Base-by-base conservation (phyloP, 2,797 vertebrate genomes). In the Gymnothorax reevesii region DNA sequence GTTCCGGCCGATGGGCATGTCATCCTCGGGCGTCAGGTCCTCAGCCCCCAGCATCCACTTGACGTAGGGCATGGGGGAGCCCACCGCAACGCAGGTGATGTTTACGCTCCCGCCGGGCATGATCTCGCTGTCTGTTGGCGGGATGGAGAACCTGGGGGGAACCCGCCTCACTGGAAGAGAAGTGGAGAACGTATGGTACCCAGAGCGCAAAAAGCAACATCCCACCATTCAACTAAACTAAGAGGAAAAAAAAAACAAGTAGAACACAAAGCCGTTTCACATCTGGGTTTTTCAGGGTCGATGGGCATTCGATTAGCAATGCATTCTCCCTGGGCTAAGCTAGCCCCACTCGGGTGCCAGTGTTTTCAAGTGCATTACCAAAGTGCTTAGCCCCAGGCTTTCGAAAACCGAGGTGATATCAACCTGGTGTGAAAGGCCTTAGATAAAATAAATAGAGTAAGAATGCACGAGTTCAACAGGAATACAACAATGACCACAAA, bases 41-140 rank as follows among this genome's bases (percentile, higher is more conserved):
- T 99, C 99, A 0, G 98, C 97, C 54, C 99, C 99, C 88, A 99
- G 94, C 98, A 99, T 99, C 99, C 99, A 99, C 92, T 99, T 99
- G 90, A 99, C 99, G 86, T 99, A 99, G 57, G 99, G 99, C 99
- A 99, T 99, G 86, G 98, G 99, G 82, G 99, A 99, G 80, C 99
- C 99, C 92, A 99, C 99, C 0, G 99, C 98, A 93, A 99, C 99
- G 87, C 99, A 99, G 17, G 99, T 99, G 94, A 99, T 99, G 94
- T 99, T 99, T 87, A 99, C 99, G 84, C 98, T 99, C 92, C 99
- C 99, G 49, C 99, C 99, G 77, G 99, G 99, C 98, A 99, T 99
- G 92, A 99, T 99, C 95, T 99, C 99, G 91, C 98, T 98, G 95
- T 99, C 98, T 90, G 98, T 99, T 8, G 99, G 99, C 88, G 99